Base-by-base conservation (phyloP, 2,113 vertebrate species). In the Limanda limanda region DNA sequence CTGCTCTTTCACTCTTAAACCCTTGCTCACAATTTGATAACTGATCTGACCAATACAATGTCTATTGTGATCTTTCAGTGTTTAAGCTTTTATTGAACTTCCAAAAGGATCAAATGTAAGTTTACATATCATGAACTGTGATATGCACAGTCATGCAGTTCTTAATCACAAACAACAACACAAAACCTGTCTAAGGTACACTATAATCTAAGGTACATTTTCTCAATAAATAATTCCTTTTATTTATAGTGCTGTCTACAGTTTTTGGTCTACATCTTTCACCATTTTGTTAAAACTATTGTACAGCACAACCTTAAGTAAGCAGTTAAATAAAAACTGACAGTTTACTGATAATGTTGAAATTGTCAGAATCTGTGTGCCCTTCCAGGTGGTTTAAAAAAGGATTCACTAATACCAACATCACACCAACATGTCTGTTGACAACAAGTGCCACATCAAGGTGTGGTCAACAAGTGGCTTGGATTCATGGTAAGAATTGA, bases 301-400 rank as follows among this genome's bases (percentile, higher is more conserved):
- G 85, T 88, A 87, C 89, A 88, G 91, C 77, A 89, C 89, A 88
- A 86, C 74, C 81, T 78, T 82, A 81, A 78, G 63, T 75, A 80
- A 81, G 85, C 81, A 76, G 88, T 74, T 51, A 85, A 89, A 91
- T 80, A 89, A 92, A 88, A 74, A 58, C 79, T 71, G 76, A 88
- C 65, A 51, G 60, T 85, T 91, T 82, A 90, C 74, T 79, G 74
- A 86, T 64, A 64, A 83, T 70, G 74, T 74, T 74, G 55, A 76
- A 52, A 65, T 14, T 20, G 27, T 42, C n/a, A 40, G 23, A 65
- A 52, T 75, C 14, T 65, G 70, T 84, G 67, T 60, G 23, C 45
- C 74, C 51, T 65, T 76, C 74, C 24, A 67, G 51, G 5, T n/a
- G 20, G 51, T 54, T 21, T 2, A 2, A 27, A 76, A 25, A 52